Evolutionary conservation across 2,888 invertebrate species (phyloP), one percentile per base, ranked within the genome.

Genomic region (Polydrusus cervinus): DNA sequence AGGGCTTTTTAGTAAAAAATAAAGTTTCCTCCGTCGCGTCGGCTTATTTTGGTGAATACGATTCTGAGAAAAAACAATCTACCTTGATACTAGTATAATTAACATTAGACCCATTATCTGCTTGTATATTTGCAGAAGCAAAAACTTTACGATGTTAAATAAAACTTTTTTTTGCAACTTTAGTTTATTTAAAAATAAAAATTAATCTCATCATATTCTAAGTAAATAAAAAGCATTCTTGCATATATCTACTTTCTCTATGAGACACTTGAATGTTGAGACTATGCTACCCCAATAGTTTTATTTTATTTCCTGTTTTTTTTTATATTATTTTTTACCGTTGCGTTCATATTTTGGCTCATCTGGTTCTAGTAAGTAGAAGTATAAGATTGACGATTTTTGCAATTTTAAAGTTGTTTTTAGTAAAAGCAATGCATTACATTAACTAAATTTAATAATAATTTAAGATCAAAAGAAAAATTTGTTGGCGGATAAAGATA

Each of bases 201-300:
- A 38, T 34, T 38, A 1, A 38, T 53, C n/a, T 13, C 13, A 60
- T 38, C 16, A 38, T 9, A 38, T 60, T 38, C 16, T 38, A 11
- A 18, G 16, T n/a, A 60, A 60, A 60, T 38, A 38, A 16, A 60
- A 60, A 60, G 57, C 16, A 60, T 38, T 9, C 57, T 60, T 60
- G 30, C n/a, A n/a, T 16, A 16, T 6, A 10, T 11, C 57, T 16
- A 38, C 11, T 18, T 38, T 60, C 57, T 16, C 57, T 38, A 53
- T 53, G 18, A 60, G 38, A 60, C 7, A 60, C 30, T 53, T 6
- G 53, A 30, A 30, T n/a, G 25, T n/a, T 30, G n/a, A 10, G 20
- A 53, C 53, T 53, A 53, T 20, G n/a, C 53, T 53, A 53, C 16
- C 25, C n/a, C 10, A 16, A 18, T 51, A 51, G 10, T 20, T 51